These are phyloP conservation scores for Hydropotes inermis DNA, from an alignment of 2,113 vertebrate species.

Conservation along the genomic window DNA sequence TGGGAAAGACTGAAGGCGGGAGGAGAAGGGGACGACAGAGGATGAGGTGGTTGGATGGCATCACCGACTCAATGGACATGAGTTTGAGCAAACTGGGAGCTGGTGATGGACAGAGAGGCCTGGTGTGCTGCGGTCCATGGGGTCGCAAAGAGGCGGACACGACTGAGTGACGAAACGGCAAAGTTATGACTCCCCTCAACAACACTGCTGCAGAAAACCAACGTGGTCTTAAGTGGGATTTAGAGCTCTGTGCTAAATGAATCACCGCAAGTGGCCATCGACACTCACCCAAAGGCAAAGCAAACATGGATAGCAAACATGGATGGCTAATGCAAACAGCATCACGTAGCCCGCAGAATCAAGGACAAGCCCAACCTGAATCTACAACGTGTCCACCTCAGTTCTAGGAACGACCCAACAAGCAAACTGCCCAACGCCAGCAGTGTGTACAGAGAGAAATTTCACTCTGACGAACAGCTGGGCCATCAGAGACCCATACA, in stretches of 20 bases:
- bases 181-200: not conserved
- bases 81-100: not conserved
- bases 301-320: not conserved
- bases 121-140: not conserved
- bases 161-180: not conserved
- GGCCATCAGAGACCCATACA: not conserved
- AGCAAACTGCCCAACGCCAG: not conserved
- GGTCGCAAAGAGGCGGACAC: not conserved
- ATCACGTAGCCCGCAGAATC: not conserved
- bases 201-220: not conserved
- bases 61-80: not conserved
- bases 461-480: not conserved
- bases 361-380: not conserved
- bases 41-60: not conserved
- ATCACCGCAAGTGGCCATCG: accelerated
- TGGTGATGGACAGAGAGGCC: too few relatives aligned
- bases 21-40: not conserved
- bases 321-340: not conserved
- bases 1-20: not conserved
- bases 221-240: not conserved
- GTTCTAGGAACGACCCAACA: accelerated
- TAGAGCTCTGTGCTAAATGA: not conserved
- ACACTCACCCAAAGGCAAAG: not conserved
- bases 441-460: not conserved
- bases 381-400: too few relatives aligned